Evolutionary conservation across 2,888 invertebrate genomes (phyloP).

Genomic region (Dryobotodes eremita): DNA sequence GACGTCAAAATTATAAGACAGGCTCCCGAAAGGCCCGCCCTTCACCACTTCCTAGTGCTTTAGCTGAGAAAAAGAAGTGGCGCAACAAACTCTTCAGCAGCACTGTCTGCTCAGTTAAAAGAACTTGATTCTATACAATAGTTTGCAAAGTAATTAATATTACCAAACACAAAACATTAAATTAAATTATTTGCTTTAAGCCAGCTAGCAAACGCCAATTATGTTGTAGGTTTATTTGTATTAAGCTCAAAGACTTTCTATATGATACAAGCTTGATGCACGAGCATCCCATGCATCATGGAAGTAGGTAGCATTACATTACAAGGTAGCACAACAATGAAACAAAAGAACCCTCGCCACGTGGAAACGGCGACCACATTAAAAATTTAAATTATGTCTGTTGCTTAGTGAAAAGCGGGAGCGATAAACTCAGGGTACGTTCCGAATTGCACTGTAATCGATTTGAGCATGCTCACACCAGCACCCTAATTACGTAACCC

Average conservation of each 20-base stretch:
- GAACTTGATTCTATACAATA: background rate
- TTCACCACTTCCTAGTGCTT: too few relatives aligned
- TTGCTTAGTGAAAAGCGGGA: conserved; percentile 3
- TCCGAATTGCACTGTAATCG: too few relatives aligned
- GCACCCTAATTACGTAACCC: too few relatives aligned
- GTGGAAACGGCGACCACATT: conserved; percentile 70
- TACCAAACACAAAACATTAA: background rate
- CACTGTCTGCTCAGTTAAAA: background rate
- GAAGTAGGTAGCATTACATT: conserved; percentile 35
- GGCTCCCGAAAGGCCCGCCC: background rate
- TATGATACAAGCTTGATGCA: background rate
- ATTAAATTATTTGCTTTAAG: too few relatives aligned
- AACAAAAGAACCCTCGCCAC: conserved; percentile 62
- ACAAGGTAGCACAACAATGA: too few relatives aligned
- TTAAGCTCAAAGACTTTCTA: background rate
- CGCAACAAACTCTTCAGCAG: background rate
- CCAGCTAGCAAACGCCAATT: background rate
- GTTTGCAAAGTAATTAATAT: too few relatives aligned
- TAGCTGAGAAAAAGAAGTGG: background rate
- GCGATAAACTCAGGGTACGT: conserved; percentile 2
- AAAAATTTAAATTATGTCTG: conserved; percentile 71
- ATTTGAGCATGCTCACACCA: too few relatives aligned
- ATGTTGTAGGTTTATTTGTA: background rate
- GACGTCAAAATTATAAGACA: background rate
- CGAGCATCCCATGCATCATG: conserved; percentile 2